Evolutionary conservation across 2,797 vertebrate species (phyloP), one percentile per base, ranked within the genome.

Genomic region (Urosaurus nigricauda): DNA sequence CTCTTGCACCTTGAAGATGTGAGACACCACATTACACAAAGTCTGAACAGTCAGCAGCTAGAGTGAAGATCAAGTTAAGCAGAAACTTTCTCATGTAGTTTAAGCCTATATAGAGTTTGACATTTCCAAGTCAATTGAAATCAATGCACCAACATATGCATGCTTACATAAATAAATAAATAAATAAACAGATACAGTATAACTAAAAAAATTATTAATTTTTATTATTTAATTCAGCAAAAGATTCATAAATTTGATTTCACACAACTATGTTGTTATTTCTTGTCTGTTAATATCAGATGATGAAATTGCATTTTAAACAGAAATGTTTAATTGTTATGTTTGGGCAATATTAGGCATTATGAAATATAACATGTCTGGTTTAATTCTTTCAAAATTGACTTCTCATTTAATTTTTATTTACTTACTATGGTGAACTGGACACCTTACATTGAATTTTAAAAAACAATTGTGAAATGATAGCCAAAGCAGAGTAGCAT

Each of bases 1-100:
- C 40, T 84, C 29, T 90, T 92, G 86, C 93, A 93, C 90, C 89
- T 89, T 94, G 60, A 0, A 0, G 5, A 74, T 84, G 21, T 0
- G 83, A 1, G 26, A 35, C 0, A 0, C 80, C 73, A 6, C 13
- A 2, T 92, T 90, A 89, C 0, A 8, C 17, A 0, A 0, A 19
- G 88, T 8, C 47, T 35, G 21, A 88, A n/a, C 81, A 21, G 14
- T 53, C 56, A 21, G 13, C 0, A 0, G 16, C 0, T 26, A 51
- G 13, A 75, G 53, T 43, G 40, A 58, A 79, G 56, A 16, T 47
- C 29, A 40, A 74, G 16, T 56, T 63, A 51, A 65, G 65, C 40
- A 58, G 21, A 51, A 26, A 37, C 11, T 51, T 13, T 63, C 35
- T 65, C 5, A 1, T 63, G 40, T 24, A n/a, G n/a, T 2, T 32